Conservation (phyloP, 1,140 invertebrate species). For the Calephelis virginiensis region DNA sequence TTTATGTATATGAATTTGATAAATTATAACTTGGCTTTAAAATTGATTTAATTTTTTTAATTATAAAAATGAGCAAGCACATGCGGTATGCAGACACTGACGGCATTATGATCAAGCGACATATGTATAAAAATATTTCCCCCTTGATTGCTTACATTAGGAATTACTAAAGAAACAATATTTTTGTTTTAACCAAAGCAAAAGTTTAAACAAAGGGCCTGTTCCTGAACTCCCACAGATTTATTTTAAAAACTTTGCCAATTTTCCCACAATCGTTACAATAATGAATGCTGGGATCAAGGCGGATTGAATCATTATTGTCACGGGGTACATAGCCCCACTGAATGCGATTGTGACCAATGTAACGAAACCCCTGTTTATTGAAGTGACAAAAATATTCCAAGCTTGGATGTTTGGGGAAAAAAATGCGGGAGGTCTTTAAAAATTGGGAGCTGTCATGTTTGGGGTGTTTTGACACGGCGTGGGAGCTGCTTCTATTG, state of each 20-base stretch:
- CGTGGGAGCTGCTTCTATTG: constrained; percentile 71
- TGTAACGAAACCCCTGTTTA: constrained; percentile 37
- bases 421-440: constrained; percentile 33
- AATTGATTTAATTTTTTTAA: not conserved
- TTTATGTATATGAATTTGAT: no score
- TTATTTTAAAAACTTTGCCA: constrained; percentile 68
- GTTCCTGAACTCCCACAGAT: constrained; percentile 67
- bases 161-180: constrained; percentile 6
- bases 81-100: not conserved
- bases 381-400: constrained; percentile 16
- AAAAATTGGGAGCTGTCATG: constrained; percentile 39
- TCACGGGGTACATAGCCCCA: constrained; percentile 49
- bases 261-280: constrained; percentile 74
- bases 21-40: no score
- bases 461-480: constrained; percentile 72
- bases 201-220: constrained; percentile 2
- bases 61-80: not conserved
- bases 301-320: constrained; percentile 61
- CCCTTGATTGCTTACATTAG: not conserved
- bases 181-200: constrained; percentile 1
- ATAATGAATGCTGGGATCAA: constrained; percentile 62
- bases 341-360: constrained; percentile 33
- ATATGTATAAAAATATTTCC: not conserved
- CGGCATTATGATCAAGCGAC: not conserved
- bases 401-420: constrained; percentile 7